These are phyloP conservation scores for Megastigmus dorsalis DNA, from an alignment of 2,888 invertebrate genomes.

Conservation along the genomic window DNA sequence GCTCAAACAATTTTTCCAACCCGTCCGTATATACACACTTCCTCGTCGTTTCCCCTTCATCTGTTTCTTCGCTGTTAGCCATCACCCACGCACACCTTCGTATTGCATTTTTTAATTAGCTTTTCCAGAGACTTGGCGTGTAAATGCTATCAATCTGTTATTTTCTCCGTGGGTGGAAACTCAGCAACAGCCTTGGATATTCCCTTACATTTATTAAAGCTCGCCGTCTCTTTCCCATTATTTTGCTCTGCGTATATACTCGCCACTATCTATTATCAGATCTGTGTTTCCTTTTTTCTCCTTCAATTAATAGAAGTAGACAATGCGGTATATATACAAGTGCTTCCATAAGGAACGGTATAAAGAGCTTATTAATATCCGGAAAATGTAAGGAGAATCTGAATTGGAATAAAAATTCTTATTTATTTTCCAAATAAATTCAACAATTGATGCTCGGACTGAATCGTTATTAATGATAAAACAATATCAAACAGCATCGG, in stretches of 20 bases:
- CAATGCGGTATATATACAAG: no score
- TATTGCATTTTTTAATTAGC: constrained; percentile 40
- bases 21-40: constrained; percentile 5
- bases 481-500: no score
- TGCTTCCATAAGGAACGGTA: no score
- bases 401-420: no score
- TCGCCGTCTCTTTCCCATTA: constrained; percentile 29
- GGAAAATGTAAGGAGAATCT: no score
- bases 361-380: no score
- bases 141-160: constrained; percentile 55
- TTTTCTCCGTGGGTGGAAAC: constrained; percentile 53
- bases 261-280: constrained; percentile 24
- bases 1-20: constrained; percentile 27
- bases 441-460: no score
- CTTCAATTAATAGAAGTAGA: constrained; percentile 12
- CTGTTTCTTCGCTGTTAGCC: constrained; percentile 24
- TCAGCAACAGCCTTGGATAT: constrained; percentile 34
- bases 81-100: constrained; percentile 29
- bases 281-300: constrained; percentile 6
- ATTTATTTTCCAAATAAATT: no score
- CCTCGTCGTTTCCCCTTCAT: constrained; percentile 30
- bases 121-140: constrained; percentile 36
- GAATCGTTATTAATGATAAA: no score
- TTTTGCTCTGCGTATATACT: constrained; percentile 24
- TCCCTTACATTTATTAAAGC: constrained; percentile 21